Percentiles rank a stretch among this genome's conserved stretches.
These are phyloP conservation scores for Stercorarius parasiticus DNA, from an alignment of 2,113 vertebrate genomes.

Conservation along the genomic window DNA sequence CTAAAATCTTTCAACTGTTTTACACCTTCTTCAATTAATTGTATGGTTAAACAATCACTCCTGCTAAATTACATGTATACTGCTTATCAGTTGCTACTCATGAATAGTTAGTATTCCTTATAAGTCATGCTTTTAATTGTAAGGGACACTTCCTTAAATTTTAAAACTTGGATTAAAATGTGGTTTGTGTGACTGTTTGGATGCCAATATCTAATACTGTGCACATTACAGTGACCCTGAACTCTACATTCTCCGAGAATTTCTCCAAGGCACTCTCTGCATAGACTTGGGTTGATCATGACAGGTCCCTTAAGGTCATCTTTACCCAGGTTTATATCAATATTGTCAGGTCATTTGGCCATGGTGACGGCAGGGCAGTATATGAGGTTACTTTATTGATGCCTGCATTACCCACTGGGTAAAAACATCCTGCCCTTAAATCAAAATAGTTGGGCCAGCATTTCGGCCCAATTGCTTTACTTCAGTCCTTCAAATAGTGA, in stretches of 20 bases:
- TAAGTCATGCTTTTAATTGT: neutral
- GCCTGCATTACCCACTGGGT: neutral
- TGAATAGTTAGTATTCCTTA: neutral
- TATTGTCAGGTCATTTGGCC: neutral
- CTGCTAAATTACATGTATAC: neutral
- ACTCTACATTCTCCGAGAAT: neutral
- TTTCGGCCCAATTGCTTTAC: neutral
- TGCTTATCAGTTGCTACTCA: neutral
- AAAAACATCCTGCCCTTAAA: neutral
- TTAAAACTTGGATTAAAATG: neutral
- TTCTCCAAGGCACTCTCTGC: neutral
- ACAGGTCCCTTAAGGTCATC: neutral
- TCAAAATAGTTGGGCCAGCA: neutral
- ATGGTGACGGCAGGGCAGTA: neutral
- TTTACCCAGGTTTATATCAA: neutral
- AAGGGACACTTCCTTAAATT: neutral
- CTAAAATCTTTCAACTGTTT: neutral
- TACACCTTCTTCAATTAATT: neutral
- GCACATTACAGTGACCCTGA: neutral
- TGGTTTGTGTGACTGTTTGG: neutral
- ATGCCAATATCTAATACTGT: neutral
- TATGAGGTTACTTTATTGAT: neutral
- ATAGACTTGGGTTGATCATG: neutral
- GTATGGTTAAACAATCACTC: neutral
- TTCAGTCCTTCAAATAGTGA: neutral